These are phyloP conservation scores for Neostethus bicornis DNA, from an alignment of 2,797 vertebrate genomes.

Conservation along the genomic window DNA sequence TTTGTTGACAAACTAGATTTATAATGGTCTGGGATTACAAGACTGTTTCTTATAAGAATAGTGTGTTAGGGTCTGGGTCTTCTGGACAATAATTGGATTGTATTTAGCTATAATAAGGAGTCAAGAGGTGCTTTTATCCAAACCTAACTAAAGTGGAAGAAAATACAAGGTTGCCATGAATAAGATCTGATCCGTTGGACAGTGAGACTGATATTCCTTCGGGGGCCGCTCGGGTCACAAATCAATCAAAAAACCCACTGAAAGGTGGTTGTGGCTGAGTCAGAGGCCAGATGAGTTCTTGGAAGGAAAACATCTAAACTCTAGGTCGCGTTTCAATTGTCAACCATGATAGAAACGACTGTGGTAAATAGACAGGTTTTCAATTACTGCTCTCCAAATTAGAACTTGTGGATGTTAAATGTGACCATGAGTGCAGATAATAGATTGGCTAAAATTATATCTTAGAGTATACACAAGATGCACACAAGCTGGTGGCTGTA, in stretches of 20 bases:
- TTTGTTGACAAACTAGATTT: no score
- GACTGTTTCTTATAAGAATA: no score
- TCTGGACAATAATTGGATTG: no score
- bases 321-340: constrained; percentile 53
- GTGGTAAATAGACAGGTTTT: constrained; percentile 34
- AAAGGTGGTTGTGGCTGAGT: constrained; percentile 37
- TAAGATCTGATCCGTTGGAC: constrained; percentile 13
- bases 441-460: constrained; percentile 5
- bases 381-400: constrained; percentile 43
- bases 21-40: no score
- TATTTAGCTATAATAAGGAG: no score
- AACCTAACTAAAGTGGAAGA: constrained; percentile 1
- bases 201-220: constrained; percentile 18
- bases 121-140: background rate
- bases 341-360: constrained; percentile 49
- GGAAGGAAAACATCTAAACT: constrained; percentile 22
- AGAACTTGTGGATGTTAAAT: constrained; percentile 35
- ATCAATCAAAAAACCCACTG: constrained; percentile 25
- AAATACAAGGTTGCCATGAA: background rate
- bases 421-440: constrained; percentile 14
- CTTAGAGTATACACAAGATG: background rate
- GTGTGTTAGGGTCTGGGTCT: no score
- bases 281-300: constrained; percentile 41
- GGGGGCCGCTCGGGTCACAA: constrained; percentile 26
- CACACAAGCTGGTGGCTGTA: background rate